Evolutionary conservation across 2,888 invertebrate species (phyloP).

Genomic region (Fragum fragum): DNA sequence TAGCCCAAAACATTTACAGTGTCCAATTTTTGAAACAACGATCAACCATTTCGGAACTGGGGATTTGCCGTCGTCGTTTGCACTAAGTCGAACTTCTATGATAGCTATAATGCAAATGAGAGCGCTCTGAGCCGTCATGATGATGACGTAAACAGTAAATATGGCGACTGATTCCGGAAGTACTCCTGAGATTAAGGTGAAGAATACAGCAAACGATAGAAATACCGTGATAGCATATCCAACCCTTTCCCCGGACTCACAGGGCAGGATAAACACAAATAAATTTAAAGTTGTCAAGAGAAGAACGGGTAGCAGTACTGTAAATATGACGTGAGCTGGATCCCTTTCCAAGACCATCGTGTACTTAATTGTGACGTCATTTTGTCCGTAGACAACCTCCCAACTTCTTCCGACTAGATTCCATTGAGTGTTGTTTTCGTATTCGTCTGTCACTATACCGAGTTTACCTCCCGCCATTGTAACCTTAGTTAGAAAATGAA

Average conservation of each 20-base stretch:
- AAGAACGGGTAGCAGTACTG: neutral
- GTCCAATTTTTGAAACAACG: neutral
- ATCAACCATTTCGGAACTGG: constrained; percentile 14
- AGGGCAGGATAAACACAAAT: constrained; percentile 28
- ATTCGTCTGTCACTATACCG: constrained; percentile 7
- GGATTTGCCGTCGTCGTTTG: neutral
- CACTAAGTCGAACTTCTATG: neutral
- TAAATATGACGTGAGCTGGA: constrained; percentile 11
- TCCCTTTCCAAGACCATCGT: neutral
- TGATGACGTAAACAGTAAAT: constrained; percentile 16
- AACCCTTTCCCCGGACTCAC: constrained; percentile 29
- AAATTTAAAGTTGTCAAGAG: constrained; percentile 2
- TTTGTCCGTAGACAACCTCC: neutral
- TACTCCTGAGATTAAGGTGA: constrained; percentile 7
- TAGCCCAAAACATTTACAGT: neutral
- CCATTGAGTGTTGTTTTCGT: constrained; percentile 18
- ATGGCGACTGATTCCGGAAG: constrained; percentile 18
- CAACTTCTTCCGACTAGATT: constrained; percentile 12
- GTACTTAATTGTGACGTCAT: constrained; percentile 1
- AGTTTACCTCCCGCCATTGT: neutral
- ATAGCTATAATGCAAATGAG: constrained; percentile 9
- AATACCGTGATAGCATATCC: constrained; percentile 30
- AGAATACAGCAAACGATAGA: constrained; percentile 32
- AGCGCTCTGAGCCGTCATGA: constrained; percentile 22
- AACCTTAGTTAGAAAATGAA: neutral